These are phyloP conservation scores for Nothocercus julius DNA, from an alignment of 2,113 vertebrate species.

Conservation along the genomic window DNA sequence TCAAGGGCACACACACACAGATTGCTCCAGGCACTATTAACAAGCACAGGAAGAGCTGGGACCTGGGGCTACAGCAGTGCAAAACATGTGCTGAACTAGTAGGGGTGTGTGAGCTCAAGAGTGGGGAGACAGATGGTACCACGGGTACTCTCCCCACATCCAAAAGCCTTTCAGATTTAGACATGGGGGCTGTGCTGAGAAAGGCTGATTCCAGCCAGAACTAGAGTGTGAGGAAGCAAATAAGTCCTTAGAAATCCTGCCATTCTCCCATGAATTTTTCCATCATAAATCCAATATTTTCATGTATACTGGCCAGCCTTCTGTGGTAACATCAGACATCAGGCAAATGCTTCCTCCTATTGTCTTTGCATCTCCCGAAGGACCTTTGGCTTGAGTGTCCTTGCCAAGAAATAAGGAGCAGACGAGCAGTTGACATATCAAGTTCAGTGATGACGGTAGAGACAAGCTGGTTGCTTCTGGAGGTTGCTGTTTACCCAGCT, in stretches of 20 bases:
- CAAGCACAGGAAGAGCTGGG: not conserved
- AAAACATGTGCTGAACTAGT: not conserved
- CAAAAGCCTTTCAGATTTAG: not conserved
- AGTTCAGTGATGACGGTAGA: slow-evolving; percentile 9
- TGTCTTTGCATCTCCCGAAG: slow-evolving; percentile 31
- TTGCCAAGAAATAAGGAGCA: slow-evolving; percentile 8
- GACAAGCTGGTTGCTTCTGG: not conserved
- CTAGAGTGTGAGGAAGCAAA: not conserved
- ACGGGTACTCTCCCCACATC: not conserved
- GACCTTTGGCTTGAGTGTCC: not conserved
- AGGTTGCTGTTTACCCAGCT: slow-evolving; percentile 2
- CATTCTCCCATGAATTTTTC: not conserved
- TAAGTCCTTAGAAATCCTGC: not conserved
- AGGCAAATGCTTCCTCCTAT: slow-evolving; percentile 43
- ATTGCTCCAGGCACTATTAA: not conserved
- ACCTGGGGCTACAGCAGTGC: not conserved
- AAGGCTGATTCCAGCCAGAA: not conserved
- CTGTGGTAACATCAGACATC: slow-evolving; percentile 26
- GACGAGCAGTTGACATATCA: slow-evolving; percentile 21
- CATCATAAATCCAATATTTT: not conserved
- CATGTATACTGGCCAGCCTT: not conserved
- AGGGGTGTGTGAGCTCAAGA: not conserved
- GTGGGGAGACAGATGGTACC: not conserved
- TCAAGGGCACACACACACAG: not conserved
- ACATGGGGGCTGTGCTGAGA: not conserved